Conservation (phyloP, 2,888 invertebrate genomes). For the Protophormia terraenovae region DNA sequence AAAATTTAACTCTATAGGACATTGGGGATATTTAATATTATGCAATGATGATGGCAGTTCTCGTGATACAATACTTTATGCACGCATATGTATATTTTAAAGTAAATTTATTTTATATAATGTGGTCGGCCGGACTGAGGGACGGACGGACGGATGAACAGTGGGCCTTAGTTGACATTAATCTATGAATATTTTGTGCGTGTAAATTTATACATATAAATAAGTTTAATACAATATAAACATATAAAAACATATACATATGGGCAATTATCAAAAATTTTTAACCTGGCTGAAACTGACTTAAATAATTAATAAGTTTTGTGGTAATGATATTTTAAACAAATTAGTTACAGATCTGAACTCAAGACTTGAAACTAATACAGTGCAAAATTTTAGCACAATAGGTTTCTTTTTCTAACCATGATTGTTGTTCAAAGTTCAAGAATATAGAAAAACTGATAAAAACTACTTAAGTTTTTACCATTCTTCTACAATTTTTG, state of each 20-base stretch:
- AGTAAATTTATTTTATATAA: slow-evolving; percentile 70
- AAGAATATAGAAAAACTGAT: too few species aligned
- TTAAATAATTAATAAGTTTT: too few species aligned
- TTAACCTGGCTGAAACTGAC: too few species aligned
- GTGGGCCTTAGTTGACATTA: slow-evolving; percentile 47
- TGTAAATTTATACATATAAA: not conserved
- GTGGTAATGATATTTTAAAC: too few species aligned
- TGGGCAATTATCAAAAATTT: too few species aligned
- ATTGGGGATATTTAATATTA: slow-evolving; percentile 63
- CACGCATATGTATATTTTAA: slow-evolving; percentile 68
- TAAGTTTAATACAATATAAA: not conserved
- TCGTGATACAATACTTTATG: slow-evolving; percentile 69
- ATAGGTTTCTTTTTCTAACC: too few species aligned
- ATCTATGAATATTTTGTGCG: slow-evolving; percentile 31
- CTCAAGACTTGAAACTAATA: too few species aligned
- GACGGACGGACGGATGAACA: not conserved
- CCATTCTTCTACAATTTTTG: too few species aligned
- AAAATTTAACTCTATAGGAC: slow-evolving; percentile 50
- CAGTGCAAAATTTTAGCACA: too few species aligned
- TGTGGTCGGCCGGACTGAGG: slow-evolving; percentile 55
- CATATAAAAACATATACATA: not conserved
- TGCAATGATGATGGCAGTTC: slow-evolving; percentile 61
- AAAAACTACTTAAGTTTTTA: too few species aligned
- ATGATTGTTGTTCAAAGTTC: too few species aligned
- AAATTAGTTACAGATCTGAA: too few species aligned